Evolutionary conservation across 2,888 invertebrate genomes (phyloP).

Genomic region (Cataglyphis albicans): DNA sequence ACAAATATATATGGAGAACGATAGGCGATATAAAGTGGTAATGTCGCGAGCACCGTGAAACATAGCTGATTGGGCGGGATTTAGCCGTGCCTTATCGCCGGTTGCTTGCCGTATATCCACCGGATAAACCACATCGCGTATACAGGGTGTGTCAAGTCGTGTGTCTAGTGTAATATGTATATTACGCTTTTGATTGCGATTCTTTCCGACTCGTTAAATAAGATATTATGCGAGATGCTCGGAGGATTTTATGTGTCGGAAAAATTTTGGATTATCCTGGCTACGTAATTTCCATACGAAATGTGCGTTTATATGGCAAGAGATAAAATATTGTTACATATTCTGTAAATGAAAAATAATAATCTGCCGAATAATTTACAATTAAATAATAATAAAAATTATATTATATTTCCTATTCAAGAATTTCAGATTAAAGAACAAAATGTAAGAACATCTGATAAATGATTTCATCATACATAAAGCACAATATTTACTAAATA

Average conservation of each 20-base stretch:
- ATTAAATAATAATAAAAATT: not conserved
- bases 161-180: not conserved
- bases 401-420: not conserved
- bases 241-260: too few species aligned
- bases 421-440: not conserved
- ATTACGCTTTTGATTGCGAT: not conserved
- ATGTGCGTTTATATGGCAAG: not conserved
- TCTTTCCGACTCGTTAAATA: not conserved
- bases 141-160: slow-evolving; percentile 39
- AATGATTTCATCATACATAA: not conserved
- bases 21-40: slow-evolving; percentile 78
- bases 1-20: slow-evolving; percentile 77
- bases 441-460: not conserved
- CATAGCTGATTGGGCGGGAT: slow-evolving; percentile 76
- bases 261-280: not conserved
- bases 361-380: not conserved
- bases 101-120: slow-evolving; percentile 62
- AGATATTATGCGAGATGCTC: not conserved
- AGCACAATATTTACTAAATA: not conserved
- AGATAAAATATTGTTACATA: not conserved
- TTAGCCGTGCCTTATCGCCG: slow-evolving; percentile 76
- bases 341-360: not conserved
- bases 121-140: slow-evolving; percentile 55
- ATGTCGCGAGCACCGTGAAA: slow-evolving; percentile 76
- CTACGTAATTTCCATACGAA: not conserved